Evolutionary conservation across 2,797 vertebrate species (phyloP), one percentile per base, ranked within the genome.

Genomic region (Semotilus atromaculatus): DNA sequence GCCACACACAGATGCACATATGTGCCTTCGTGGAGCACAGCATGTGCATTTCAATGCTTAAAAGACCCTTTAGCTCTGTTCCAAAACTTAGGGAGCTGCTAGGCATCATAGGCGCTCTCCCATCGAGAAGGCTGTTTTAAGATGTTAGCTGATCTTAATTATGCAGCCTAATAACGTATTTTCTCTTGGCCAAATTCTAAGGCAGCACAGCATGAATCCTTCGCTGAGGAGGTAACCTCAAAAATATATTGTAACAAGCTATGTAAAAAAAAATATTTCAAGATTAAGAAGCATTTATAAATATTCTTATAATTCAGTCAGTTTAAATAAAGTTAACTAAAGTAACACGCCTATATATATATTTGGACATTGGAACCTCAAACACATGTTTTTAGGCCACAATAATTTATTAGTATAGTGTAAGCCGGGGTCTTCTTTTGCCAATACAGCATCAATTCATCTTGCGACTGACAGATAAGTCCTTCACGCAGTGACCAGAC

Each of bases 1-100:
- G 4, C 34, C 73, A 68, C 62, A 83, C 82, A 68, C 72, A 77
- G 82, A 76, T 43, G 72, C 82, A 38, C 73, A 68, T 55, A 77
- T 76, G 62, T 11, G n/a, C 58, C 48, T 76, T n/a, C 1, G 21
- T 38, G 23, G n/a, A 76, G 82, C 18, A 7, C 62, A 77, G 73
- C 62, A 23, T 64, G 73, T 40, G 62, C 81, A 67, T 66, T 66
- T 76, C 81, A 4, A 31, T 82, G 31, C 48, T 77, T 68, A 34
- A 68, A 48, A 67, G 62, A 68, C 64, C 64, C 62, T 1, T 40
- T 66, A 73, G 60, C 26, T 66, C 76, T 66, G 26, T 62, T 62
- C 16, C n/a, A 64, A 79, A 66, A 62, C n/a, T 10, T 45, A 66
- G 26, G 64, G 76, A 66, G 58, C n/a, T 66, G 38, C 38, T 34